Base-by-base conservation (phyloP, 92 coral and sea anemone genomes). In the Paramuricea clavata region DNA sequence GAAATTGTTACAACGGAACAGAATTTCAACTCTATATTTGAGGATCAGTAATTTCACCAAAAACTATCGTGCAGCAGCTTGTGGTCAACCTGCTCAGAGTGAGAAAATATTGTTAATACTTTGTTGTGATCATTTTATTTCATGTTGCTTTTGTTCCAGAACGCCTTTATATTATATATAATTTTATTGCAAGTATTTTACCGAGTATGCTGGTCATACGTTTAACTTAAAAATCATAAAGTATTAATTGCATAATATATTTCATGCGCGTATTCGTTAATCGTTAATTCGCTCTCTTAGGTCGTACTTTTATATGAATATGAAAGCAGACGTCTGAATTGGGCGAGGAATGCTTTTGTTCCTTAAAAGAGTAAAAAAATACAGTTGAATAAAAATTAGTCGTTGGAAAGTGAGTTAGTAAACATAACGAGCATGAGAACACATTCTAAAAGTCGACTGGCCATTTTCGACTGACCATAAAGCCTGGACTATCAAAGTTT, bases 141-240 rank as follows among this genome's bases (percentile, higher is more conserved):
- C 17, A 6, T 10, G 62, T 54, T 54, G 62, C 26, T 21, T 54
- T 65, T 65, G 39, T 65, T 65, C 23, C 22, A 54, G 3, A 54
- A 2, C 19, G 0, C 19, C n/a, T 4, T 16, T 28, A 65, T 65
- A 65, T 65, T 5, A 65, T 65, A 31, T 65, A 79, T 79, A 61
- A 61, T 79, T 79, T 79, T 33, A 79, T 59, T 39, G 60, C 84
- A 57, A 79, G 73, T 49, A 41, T 59, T 79, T 59, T 79, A 59
- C 39, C 39, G 30, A 59, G 83, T 79, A 35, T 61, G 84, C 84
- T 59, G 84, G 84, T 39, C 84, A 36, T 79, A 79, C 73, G 56
- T 34, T 33, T 31, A 79, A 33, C 7, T 41, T 41, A n/a, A 27
- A 70, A 21, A 44, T 23, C 26, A n/a, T n/a, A n/a, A n/a, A n/a